Percentiles rank a stretch among this genome's conserved stretches.
These are phyloP conservation scores for Nannoperca obscura DNA, from an alignment of 2,797 vertebrate species.

Conservation along the genomic window DNA sequence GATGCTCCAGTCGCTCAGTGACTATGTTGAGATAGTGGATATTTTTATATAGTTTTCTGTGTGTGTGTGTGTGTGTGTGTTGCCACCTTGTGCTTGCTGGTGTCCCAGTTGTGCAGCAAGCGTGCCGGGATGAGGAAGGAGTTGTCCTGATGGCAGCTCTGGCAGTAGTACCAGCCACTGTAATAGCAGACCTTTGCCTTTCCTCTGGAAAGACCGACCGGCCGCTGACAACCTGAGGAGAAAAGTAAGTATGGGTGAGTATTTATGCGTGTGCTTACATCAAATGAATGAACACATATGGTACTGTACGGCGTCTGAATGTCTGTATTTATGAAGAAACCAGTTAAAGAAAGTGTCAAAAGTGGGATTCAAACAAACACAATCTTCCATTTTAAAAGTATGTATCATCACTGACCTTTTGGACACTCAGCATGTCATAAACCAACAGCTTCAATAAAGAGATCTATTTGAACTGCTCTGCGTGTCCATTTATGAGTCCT, in stretches of 20 bases:
- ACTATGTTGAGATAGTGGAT: neutral
- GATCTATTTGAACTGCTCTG: neutral
- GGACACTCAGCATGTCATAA: neutral
- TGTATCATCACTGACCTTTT: neutral
- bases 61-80: neutral
- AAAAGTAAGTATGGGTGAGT: neutral
- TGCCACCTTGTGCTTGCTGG: constrained; percentile 94
- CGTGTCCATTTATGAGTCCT: neutral
- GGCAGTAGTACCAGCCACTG: constrained; percentile 98
- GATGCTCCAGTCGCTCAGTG: neutral
- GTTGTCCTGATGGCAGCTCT: constrained; percentile 95
- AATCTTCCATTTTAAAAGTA: neutral
- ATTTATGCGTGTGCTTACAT: neutral
- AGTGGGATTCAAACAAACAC: neutral
- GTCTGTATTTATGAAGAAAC: neutral
- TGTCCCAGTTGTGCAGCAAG: constrained; percentile 98
- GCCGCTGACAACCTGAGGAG: constrained; percentile 91
- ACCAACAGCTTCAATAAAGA: neutral
- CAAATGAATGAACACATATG: neutral
- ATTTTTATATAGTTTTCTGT: neutral
- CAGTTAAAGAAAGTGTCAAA: neutral
- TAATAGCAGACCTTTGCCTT: constrained; percentile 98
- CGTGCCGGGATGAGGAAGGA: constrained; percentile 96
- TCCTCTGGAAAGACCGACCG: constrained; percentile 92
- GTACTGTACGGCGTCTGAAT: neutral